Conservation (phyloP, 2,888 invertebrate species). For the Lacanobia oleracea region DNA sequence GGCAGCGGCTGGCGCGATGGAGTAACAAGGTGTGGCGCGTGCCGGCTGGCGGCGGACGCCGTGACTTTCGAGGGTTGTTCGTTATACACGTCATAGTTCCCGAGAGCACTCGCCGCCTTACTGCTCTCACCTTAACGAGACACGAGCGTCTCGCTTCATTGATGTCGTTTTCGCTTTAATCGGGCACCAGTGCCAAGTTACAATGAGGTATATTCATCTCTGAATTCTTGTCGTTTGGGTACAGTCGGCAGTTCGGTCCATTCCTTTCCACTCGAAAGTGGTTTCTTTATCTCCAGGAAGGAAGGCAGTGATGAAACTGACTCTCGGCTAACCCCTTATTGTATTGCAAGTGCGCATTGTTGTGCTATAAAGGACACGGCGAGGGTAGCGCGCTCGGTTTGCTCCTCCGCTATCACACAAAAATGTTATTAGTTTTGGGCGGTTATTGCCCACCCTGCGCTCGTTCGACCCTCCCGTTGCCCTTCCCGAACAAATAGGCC, state of each 20-base stretch:
- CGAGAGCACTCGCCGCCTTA: slow-evolving; percentile 84
- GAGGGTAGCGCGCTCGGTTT: slow-evolving; percentile 82
- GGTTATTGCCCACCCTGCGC: slow-evolving; percentile 85
- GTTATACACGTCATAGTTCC: slow-evolving; percentile 86
- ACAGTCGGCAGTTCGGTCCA: slow-evolving; percentile 21
- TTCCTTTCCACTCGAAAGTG: slow-evolving; percentile 62
- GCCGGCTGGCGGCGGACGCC: slow-evolving; percentile 77
- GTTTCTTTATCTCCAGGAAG: slow-evolving; percentile 74
- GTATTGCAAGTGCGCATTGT: slow-evolving; percentile 85
- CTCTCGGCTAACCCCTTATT: slow-evolving; percentile 81
- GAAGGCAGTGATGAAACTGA: slow-evolving; percentile 77
- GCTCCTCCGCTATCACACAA: slow-evolving; percentile 86
- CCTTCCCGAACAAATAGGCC: slow-evolving; percentile 80
- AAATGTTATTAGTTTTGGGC: slow-evolving; percentile 90
- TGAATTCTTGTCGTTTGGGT: slow-evolving; percentile 63
- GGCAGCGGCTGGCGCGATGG: slow-evolving; percentile 62
- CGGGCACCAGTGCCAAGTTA: slow-evolving; percentile 75
- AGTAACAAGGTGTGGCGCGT: slow-evolving; percentile 80
- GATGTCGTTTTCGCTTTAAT: slow-evolving; percentile 84
- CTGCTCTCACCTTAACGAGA: slow-evolving; percentile 85
- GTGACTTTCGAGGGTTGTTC: slow-evolving; percentile 84
- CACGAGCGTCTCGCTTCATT: slow-evolving; percentile 83
- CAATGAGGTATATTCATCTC: slow-evolving; percentile 66
- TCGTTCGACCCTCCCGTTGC: slow-evolving; percentile 79
- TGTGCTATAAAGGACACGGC: slow-evolving; percentile 83